phyloP scores from a whole-genome alignment of 2,797 vertebrate genomes.

The Falco berigora region DNA sequence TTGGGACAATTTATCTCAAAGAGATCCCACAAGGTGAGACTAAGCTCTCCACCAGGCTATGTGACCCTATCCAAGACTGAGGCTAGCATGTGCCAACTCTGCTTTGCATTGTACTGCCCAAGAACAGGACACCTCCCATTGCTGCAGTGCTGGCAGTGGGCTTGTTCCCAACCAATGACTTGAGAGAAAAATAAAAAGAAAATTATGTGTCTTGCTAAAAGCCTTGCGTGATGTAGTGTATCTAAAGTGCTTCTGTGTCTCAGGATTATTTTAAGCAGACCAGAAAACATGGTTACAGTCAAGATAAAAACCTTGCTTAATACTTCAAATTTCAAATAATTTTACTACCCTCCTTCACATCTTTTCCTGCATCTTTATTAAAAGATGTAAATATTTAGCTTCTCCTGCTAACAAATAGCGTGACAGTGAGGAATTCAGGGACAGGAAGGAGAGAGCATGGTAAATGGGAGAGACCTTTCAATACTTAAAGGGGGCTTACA shows the following conservation, averaged over 20 bases:
- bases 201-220: neutral
- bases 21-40: neutral
- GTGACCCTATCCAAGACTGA: neutral
- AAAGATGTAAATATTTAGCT: neutral
- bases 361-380: neutral
- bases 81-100: neutral
- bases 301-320: neutral
- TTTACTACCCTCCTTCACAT: neutral
- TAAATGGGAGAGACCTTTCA: neutral
- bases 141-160: neutral
- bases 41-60: neutral
- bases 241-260: neutral
- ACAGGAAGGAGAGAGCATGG: neutral
- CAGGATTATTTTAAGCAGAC: neutral
- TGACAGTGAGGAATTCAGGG: neutral
- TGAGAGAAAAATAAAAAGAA: neutral
- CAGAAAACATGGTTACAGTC: neutral
- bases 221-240: neutral
- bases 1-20: neutral
- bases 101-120: neutral
- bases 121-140: neutral
- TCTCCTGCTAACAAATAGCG: neutral
- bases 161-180: neutral
- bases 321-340: neutral
- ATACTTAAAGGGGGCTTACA: too few relatives aligned